These are phyloP conservation scores for Sicus ferrugineus DNA, from an alignment of 2,888 invertebrate genomes.

Conservation along the genomic window DNA sequence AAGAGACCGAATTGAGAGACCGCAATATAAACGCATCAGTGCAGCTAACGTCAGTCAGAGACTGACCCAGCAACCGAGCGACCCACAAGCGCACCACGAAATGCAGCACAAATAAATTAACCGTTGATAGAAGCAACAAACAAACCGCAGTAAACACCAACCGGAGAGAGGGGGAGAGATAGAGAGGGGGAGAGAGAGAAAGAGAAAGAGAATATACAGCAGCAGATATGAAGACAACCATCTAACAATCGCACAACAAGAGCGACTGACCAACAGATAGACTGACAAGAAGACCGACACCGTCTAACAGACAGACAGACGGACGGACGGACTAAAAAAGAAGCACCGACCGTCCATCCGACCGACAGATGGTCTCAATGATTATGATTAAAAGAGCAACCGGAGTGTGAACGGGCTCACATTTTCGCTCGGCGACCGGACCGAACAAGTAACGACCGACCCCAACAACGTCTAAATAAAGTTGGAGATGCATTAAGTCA, in stretches of 20 bases:
- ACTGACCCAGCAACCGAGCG: constrained; percentile 17
- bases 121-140: too few relatives aligned
- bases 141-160: too few relatives aligned
- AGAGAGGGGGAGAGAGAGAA: not conserved
- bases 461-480: not conserved
- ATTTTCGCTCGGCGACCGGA: not conserved
- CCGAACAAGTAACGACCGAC: not conserved
- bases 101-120: too few relatives aligned
- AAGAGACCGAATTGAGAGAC: constrained; percentile 32
- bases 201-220: too few relatives aligned
- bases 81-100: constrained; percentile 1
- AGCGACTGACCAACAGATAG: not conserved
- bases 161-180: not conserved
- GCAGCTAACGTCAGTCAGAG: constrained; percentile 14
- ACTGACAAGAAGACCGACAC: not conserved
- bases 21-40: constrained; percentile 31
- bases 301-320: not conserved
- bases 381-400: not conserved
- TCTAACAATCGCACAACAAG: not conserved
- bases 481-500: not conserved
- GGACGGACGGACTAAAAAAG: not conserved
- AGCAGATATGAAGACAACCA: too few relatives aligned
- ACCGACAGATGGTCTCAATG: not conserved
- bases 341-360: not conserved
- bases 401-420: not conserved